Conservation (phyloP, 1,140 invertebrate species). For the Drosophila lini region DNA sequence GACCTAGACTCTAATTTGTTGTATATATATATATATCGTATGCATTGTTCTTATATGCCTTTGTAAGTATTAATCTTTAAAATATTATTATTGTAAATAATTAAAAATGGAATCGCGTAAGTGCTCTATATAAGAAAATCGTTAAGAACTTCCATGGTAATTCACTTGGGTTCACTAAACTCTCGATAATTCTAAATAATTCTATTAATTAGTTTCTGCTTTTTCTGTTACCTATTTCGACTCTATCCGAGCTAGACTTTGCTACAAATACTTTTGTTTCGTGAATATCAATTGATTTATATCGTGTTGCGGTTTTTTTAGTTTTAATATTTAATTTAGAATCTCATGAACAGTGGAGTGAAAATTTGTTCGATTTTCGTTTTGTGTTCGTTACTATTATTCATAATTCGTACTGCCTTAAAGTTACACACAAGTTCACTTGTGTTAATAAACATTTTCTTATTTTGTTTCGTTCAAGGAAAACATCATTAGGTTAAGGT, state of each 20-base stretch:
- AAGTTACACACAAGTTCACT: conserved; percentile 32
- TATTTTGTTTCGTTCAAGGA: conserved; percentile 1
- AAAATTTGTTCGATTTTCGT: conserved; percentile 38
- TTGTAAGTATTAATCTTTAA: conserved; percentile 51
- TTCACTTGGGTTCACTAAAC: conserved; percentile 48
- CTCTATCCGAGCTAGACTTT: conserved; percentile 29
- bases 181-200: conserved; percentile 49
- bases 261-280: conserved; percentile 23
- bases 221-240: conserved; percentile 28
- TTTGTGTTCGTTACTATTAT: conserved; percentile 34
- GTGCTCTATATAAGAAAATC: conserved; percentile 64
- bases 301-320: conserved; percentile 23
- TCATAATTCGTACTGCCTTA: conserved; percentile 47
- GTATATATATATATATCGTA: conserved; percentile 48
- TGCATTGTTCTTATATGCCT: conserved; percentile 26
- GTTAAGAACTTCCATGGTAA: conserved; percentile 49
- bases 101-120: conserved; percentile 64
- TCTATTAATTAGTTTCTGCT: conserved; percentile 42
- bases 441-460: conserved; percentile 27
- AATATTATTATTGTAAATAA: conserved; percentile 57
- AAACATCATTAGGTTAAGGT: conserved; percentile 14
- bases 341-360: conserved; percentile 72
- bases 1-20: conserved; percentile 44
- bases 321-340: conserved; percentile 76
- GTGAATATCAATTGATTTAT: conserved; percentile 26